Conservation (phyloP, 1,140 invertebrate species). For the Apolygus lucorum region DNA sequence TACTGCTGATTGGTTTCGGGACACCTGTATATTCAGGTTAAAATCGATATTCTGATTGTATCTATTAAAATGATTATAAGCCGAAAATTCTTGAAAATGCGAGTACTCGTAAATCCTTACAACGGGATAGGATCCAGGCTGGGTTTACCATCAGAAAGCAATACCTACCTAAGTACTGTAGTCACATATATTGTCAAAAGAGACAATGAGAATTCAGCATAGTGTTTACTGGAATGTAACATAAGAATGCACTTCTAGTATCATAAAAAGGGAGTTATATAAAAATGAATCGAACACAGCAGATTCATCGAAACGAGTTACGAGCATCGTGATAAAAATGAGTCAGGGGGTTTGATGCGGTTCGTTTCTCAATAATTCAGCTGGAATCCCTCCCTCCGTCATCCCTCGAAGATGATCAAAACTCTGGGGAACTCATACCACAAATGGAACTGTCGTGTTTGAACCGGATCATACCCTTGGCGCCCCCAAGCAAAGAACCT, state of each 20-base stretch:
- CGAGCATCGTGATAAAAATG: background rate
- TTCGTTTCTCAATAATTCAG: background rate
- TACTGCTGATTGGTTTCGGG: too few relatives aligned
- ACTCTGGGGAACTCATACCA: slow-evolving; percentile 3
- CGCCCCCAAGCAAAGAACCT: background rate
- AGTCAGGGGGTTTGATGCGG: background rate
- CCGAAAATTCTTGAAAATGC: too few relatives aligned
- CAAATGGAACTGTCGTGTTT: slow-evolving; percentile 23
- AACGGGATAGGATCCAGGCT: too few relatives aligned
- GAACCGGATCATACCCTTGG: background rate
- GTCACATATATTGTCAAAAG: too few relatives aligned
- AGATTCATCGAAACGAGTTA: background rate
- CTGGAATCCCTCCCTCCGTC: background rate
- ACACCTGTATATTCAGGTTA: too few relatives aligned
- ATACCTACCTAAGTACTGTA: too few relatives aligned
- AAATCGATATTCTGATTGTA: too few relatives aligned
- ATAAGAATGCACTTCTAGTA: background rate
- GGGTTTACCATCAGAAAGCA: too few relatives aligned
- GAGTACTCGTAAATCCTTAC: too few relatives aligned
- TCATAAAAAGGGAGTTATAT: background rate
- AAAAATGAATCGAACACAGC: background rate
- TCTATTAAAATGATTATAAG: too few relatives aligned
- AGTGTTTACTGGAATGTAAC: too few relatives aligned
- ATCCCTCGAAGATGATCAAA: background rate
- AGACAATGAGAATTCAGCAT: too few relatives aligned